Conservation (phyloP, 2,888 invertebrate species). For the Theretra japonica region DNA sequence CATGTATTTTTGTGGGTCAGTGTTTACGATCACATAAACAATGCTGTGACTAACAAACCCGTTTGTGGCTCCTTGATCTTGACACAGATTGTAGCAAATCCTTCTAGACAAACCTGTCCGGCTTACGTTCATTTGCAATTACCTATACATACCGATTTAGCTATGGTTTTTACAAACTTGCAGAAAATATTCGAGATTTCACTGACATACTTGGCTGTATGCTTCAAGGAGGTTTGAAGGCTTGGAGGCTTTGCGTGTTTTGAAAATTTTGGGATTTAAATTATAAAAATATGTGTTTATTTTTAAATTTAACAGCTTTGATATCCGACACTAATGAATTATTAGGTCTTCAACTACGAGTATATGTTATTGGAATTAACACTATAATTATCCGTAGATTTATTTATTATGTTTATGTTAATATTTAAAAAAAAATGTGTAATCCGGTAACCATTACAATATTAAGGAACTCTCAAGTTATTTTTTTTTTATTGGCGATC, state of each 20-base stretch:
- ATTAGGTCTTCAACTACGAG: no score
- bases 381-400: no score
- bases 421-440: no score
- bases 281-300: no score
- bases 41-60: constrained; percentile 67
- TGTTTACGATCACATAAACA: constrained; percentile 60
- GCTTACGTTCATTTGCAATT: constrained; percentile 57
- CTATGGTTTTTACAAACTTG: constrained; percentile 12
- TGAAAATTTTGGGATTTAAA: no score
- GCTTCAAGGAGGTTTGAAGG: background rate
- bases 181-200: constrained; percentile 14
- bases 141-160: constrained; percentile 42
- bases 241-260: background rate
- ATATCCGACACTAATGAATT: no score
- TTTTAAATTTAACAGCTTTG: no score
- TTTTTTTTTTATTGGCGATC: no score
- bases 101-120: constrained; percentile 74
- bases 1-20: constrained; percentile 68
- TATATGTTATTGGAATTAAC: no score
- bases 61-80: constrained; percentile 78
- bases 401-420: no score
- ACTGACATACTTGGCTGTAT: background rate
- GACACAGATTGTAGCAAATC: constrained; percentile 80
- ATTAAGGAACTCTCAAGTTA: no score
- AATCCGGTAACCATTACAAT: no score